A percentile compares a stretch with the other conserved stretches of the same genome.
Conservation (phyloP, 2,797 vertebrate species). For the Peromyscus melanophrys region DNA sequence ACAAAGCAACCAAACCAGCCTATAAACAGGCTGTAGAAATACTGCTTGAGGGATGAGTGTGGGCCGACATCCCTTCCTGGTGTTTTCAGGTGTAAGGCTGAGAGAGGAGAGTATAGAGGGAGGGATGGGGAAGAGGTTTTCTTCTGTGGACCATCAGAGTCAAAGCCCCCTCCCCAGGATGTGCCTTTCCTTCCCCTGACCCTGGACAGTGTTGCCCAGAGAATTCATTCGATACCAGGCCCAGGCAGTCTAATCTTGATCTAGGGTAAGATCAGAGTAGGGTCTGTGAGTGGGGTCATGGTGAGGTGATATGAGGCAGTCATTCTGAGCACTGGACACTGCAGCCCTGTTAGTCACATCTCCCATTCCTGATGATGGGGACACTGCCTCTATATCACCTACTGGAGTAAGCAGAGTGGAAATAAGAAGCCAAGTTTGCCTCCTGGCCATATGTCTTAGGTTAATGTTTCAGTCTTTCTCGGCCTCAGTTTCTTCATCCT, state of each 20-base stretch:
- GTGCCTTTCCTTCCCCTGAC: background rate
- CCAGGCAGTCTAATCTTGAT: background rate
- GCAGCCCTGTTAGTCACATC: background rate
- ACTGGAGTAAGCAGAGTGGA: background rate
- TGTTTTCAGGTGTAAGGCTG: background rate
- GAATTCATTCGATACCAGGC: background rate
- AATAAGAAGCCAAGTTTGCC: background rate
- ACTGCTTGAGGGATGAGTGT: background rate
- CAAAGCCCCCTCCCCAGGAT: fast-evolving
- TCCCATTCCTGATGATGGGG: background rate
- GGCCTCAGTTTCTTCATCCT: background rate
- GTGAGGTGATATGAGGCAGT: background rate
- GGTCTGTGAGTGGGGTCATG: background rate
- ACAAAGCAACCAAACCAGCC: background rate
- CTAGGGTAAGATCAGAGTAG: background rate
- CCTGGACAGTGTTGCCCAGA: background rate
- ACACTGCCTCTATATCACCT: too few relatives aligned
- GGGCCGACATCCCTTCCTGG: fast-evolving
- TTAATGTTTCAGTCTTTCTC: background rate
- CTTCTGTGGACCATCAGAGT: background rate
- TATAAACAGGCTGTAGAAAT: background rate
- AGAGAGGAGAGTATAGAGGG: background rate
- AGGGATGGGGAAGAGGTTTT: background rate
- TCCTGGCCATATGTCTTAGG: background rate
- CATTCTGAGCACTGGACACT: too few relatives aligned